phyloP scores from a whole-genome alignment of 1,140 invertebrate species.

The Geopemphigus sp. region DNA sequence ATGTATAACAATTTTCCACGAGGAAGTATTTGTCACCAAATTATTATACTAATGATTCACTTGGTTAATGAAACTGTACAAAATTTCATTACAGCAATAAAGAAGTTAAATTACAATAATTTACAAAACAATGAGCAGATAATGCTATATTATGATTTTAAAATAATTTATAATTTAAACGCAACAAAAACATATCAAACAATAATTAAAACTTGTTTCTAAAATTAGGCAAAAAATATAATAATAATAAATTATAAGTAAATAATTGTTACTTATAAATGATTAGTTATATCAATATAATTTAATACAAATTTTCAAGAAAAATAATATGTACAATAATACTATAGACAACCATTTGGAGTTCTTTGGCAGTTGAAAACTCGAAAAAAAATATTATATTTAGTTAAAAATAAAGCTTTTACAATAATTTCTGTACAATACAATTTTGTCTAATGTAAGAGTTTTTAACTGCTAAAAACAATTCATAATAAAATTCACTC shows the following conservation, averaged over 20 bases:
- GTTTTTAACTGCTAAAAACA: conserved; percentile 30
- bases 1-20: background rate
- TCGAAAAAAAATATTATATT: background rate
- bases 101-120: background rate
- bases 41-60: conserved; percentile 13
- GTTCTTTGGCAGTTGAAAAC: conserved; percentile 36
- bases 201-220: conserved; percentile 38
- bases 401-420: conserved; percentile 25
- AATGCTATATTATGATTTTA: conserved; percentile 38
- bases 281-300: conserved; percentile 36
- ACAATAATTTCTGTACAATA: conserved; percentile 32
- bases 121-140: conserved; percentile 15
- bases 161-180: conserved; percentile 47
- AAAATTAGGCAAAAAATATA: conserved; percentile 35
- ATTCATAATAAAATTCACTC: conserved; percentile 46
- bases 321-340: conserved; percentile 14
- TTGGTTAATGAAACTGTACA: conserved; percentile 27
- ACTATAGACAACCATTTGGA: conserved; percentile 33
- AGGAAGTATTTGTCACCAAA: background rate
- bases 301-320: conserved; percentile 21
- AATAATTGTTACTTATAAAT: conserved; percentile 28
- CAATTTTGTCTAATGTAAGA: conserved; percentile 21
- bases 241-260: conserved; percentile 20
- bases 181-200: conserved; percentile 46
- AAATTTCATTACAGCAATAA: conserved; percentile 2